Base-by-base conservation (phyloP, 1,140 invertebrate species). In the Grapholita molesta region DNA sequence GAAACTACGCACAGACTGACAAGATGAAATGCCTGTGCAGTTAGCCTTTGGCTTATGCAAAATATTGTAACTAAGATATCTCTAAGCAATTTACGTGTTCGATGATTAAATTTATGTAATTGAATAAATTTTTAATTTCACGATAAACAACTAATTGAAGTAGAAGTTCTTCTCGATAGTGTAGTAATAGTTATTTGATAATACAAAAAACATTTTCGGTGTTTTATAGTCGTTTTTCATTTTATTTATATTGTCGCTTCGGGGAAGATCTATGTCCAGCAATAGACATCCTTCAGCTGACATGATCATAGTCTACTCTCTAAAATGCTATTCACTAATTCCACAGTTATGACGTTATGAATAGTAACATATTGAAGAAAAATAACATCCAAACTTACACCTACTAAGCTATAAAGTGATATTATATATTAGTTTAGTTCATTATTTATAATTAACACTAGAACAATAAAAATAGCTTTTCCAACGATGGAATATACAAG, bases 1-100 rank as follows among this genome's bases (percentile, higher is more conserved):
- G 55, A 9, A 53, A 53, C 52, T 23, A 28, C 55, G 55, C n/a
- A 30, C 25, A 15, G 55, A 7, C 25, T 61, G 55, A 61, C 55
- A 61, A 61, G 55, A 61, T 30, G 28, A 28, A 61, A 61, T 61
- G 25, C 55, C n/a, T 3, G 12, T 30, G 23, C 25, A 30, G 55
- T 61, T 61, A 61, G 55, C 55, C 55, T 61, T 61, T 61, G 55
- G 24, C 55, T 61, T 61, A 61, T 61, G 55, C 24, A 61, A 61
- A 61, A 7, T 15, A 55, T 28, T 55, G 53, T 25, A 61, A 61
- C n/a, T 30, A 61, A 28, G 25, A 25, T 61, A 28, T 61, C 55
- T 28, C n/a, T 12, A 53, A 5, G 18, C 42, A 48, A 48, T 48
- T 48, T 48, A 48, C 18, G 21, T 48, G 42, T 48, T 48, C 42